These are phyloP conservation scores for Anhinga rufa DNA, from an alignment of 2,113 vertebrate species.

Conservation along the genomic window DNA sequence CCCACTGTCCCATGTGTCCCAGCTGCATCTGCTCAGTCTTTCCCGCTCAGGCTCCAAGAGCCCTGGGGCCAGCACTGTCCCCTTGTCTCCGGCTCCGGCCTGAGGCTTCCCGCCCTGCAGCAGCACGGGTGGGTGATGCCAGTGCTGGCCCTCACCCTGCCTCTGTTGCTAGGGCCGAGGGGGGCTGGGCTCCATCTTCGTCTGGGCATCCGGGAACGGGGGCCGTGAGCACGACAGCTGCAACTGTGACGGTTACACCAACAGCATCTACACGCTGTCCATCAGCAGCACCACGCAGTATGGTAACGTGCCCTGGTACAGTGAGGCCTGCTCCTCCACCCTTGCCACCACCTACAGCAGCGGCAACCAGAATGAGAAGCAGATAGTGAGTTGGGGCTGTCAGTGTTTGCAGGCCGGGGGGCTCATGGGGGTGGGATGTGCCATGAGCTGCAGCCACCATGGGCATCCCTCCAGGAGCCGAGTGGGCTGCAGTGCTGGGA, in stretches of 20 bases:
- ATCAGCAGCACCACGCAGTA: constrained; percentile 97
- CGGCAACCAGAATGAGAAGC: constrained; percentile 93
- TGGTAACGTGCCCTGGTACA: constrained; percentile 97
- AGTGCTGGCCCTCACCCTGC: background rate
- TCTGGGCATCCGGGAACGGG: constrained; percentile 97
- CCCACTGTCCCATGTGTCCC: background rate
- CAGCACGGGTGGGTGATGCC: background rate
- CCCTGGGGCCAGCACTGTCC: background rate
- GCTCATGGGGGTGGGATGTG: rapidly evolving
- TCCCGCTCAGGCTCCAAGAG: background rate
- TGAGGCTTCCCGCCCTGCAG: background rate
- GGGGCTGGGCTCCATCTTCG: constrained; percentile 94
- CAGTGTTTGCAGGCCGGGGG: background rate
- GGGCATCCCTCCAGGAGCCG: background rate
- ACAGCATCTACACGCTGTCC: constrained; percentile 98
- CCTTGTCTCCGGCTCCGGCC: background rate
- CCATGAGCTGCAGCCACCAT: rapidly evolving
- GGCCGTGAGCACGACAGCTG: constrained; percentile 96
- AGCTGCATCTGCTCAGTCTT: background rate
- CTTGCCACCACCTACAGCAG: constrained; percentile 98
- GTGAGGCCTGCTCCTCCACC: constrained; percentile 97
- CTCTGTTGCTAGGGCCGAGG: constrained; percentile 81
- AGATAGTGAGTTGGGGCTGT: constrained; percentile 83
- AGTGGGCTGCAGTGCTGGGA: rapidly evolving
- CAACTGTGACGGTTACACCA: constrained; percentile 99